Percentiles rank a stretch among this genome's conserved stretches.
These are phyloP conservation scores for Drosophila putrida DNA, from an alignment of 2,888 invertebrate species.

Conservation along the genomic window DNA sequence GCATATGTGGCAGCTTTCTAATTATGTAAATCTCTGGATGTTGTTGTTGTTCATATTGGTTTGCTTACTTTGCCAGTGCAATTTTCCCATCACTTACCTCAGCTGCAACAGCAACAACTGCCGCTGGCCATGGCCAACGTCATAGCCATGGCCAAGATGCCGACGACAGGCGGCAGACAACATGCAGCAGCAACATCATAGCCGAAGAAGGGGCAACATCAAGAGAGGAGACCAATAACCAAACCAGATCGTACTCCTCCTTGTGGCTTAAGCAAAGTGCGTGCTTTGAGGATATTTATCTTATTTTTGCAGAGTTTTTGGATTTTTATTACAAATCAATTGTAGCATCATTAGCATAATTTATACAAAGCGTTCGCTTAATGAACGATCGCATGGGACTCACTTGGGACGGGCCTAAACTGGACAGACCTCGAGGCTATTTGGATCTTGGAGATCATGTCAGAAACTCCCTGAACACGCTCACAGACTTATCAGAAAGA, in stretches of 20 bases:
- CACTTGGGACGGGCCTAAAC: background rate
- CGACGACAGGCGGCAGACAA: conserved; percentile 40
- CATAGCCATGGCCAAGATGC: conserved; percentile 28
- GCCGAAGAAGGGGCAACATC: conserved; percentile 37
- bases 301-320: conserved; percentile 80
- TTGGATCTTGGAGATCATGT: conserved; percentile 35
- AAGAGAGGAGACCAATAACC: conserved; percentile 11
- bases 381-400: conserved; percentile 78
- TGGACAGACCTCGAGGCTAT: conserved; percentile 10
- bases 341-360: conserved; percentile 86
- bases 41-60: conserved; percentile 38
- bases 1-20: conserved; percentile 79
- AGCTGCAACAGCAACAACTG: conserved; percentile 21
- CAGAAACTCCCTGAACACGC: conserved; percentile 16
- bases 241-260: conserved; percentile 36
- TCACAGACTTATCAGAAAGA: conserved; percentile 9
- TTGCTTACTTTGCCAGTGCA: conserved; percentile 23
- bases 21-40: conserved; percentile 70
- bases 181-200: conserved; percentile 11
- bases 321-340: conserved; percentile 86
- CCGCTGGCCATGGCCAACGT: conserved; percentile 28
- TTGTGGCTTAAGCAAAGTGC: conserved; percentile 73
- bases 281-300: conserved; percentile 85
- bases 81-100: conserved; percentile 41
- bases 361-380: conserved; percentile 86